Base-by-base conservation (phyloP, 1,140 invertebrate genomes). In the Drosophila willistoni region DNA sequence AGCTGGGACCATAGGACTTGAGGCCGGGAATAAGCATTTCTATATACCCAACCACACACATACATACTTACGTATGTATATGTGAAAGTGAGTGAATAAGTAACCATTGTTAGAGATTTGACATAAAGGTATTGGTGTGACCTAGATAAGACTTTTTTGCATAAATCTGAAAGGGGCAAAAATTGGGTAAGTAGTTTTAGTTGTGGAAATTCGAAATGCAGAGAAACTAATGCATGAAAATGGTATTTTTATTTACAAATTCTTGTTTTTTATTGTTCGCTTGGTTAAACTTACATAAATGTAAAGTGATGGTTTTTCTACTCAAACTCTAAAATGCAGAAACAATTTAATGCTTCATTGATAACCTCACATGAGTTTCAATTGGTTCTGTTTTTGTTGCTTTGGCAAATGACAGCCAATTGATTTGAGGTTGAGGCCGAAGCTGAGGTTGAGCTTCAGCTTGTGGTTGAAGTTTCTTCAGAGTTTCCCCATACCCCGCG, bases 261-360 rank as follows among this genome's bases (percentile, higher is more conserved):
- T 36, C 34, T 36, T 12, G 57, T 22, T 64, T 59, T 64, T 51
- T 29, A 36, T 33, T 47, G 29, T 73, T 36, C 12, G 4, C n/a
- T 47, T 57, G 7, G 47, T 14, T n/a, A 25, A 56, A 60, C 29
- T 61, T 41, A 71, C 54, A 60, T 61, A 63, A 41, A 63, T 64
- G 41, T 47, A 17, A 47, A 47, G 3, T 12, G 17, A 22, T 13
- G 57, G 57, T 10, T 34, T 66, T 14, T 34, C 44, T 42, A 74
- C 61, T 64, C 67, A 77, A 69, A 75, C 81, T 85, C 80, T 73
- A 84, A 78, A 84, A 84, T 74, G 80, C 77, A 77, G 68, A 89
- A 84, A 89, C 84, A 89, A 89, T 89, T 89, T 89, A 89, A 89
- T 89, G 84, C 84, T 89, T 89, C 80, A 89, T 84, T 89, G 84